Evolutionary conservation across 2,113 vertebrate species (phyloP).

Genomic region (Euleptes europaea): DNA sequence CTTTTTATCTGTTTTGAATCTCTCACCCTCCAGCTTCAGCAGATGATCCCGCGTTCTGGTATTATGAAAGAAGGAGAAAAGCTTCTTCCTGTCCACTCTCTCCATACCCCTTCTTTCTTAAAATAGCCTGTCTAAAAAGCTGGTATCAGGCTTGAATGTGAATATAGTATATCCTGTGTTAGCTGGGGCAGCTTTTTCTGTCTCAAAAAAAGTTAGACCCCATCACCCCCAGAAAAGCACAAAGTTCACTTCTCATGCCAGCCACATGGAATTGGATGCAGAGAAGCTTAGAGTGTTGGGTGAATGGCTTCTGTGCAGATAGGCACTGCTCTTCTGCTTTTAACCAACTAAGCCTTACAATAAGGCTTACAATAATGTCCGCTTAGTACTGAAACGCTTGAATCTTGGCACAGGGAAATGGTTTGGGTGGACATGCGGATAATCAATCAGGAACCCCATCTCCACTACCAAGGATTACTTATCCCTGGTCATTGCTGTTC

Average conservation of each 20-base stretch:
- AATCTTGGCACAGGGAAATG: not conserved
- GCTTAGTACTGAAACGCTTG: not conserved
- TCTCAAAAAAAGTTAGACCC: not conserved
- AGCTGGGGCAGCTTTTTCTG: not conserved
- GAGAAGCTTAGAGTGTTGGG: too few species aligned
- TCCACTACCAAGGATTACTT: not conserved
- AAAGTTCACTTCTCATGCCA: not conserved
- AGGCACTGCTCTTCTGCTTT: not conserved
- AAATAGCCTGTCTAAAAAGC: not conserved
- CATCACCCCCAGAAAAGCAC: not conserved
- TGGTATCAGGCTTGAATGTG: not conserved
- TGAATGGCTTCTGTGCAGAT: not conserved
- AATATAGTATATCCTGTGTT: not conserved
- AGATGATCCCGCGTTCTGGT: too few species aligned
- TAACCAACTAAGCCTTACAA: not conserved
- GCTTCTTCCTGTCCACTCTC: too few species aligned
- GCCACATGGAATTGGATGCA: not conserved
- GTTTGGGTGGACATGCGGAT: not conserved
- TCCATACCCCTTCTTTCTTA: too few species aligned
- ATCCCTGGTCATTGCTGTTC: not conserved
- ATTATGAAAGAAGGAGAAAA: too few species aligned
- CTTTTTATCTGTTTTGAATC: too few species aligned
- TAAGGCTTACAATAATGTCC: not conserved
- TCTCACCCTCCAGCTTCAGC: too few species aligned
- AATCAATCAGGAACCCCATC: not conserved